Conservation (phyloP, 1,140 invertebrate genomes). For the Sycophila sp. region DNA sequence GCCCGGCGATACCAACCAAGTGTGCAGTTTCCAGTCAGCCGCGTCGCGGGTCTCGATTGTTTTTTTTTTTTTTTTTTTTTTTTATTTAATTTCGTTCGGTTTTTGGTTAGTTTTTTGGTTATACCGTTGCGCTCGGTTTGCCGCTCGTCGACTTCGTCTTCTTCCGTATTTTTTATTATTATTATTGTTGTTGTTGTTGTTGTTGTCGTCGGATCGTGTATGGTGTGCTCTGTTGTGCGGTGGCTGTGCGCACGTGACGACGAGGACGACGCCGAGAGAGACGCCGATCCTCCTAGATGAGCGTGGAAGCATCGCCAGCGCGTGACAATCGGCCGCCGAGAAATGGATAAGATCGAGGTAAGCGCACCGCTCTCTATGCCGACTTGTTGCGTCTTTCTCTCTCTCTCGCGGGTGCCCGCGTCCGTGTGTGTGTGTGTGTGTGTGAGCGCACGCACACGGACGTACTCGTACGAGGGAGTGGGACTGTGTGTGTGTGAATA, state of each 20-base stretch:
- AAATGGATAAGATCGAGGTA: slow-evolving; percentile 66
- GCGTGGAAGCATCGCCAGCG: slow-evolving; percentile 53
- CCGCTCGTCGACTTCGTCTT: not conserved
- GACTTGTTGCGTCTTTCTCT: no score
- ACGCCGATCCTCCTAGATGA: slow-evolving; percentile 54
- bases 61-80: no score
- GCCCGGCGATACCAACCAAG: no score
- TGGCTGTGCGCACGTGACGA: slow-evolving; percentile 43
- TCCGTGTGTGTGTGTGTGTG: not conserved
- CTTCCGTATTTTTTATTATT: no score
- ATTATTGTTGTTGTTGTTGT: not conserved
- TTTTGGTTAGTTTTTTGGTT: not conserved
- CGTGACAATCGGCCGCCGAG: slow-evolving; percentile 57
- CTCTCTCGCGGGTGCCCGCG: not conserved
- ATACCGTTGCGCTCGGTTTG: not conserved
- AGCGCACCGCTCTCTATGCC: no score
- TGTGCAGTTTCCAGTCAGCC: no score
- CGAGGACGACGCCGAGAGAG: slow-evolving; percentile 8
- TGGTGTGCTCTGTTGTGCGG: not conserved
- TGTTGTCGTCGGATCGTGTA: not conserved
- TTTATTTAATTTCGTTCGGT: not conserved
- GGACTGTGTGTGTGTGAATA: not conserved
- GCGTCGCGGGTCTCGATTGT: not conserved
- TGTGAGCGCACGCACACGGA: no score
- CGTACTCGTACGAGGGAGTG: no score